phyloP scores from a whole-genome alignment of 2,888 invertebrate genomes.

The Ecliptopera silaceata region DNA sequence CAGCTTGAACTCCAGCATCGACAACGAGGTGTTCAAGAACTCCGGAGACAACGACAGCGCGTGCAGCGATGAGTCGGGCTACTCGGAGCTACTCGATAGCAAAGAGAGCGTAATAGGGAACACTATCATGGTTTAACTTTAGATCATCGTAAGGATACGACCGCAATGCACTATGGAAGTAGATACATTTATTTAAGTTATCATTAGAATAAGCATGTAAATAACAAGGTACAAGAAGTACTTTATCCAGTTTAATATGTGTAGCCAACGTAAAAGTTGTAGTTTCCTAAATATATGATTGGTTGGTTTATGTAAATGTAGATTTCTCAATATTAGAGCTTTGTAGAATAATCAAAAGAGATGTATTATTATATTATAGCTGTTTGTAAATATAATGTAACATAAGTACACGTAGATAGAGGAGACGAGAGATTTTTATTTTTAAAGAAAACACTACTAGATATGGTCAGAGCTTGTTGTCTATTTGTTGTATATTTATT shows the following conservation, averaged over 20 bases:
- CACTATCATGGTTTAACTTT: conserved; percentile 70
- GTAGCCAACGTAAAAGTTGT: conserved; percentile 13
- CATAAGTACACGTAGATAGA: conserved; percentile 46
- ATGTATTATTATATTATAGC: conserved; percentile 59
- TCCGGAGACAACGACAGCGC: conserved; percentile 89
- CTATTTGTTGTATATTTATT: conserved; percentile 43
- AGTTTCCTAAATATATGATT: conserved; percentile 19
- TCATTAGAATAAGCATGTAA: conserved; percentile 45
- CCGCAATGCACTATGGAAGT: conserved; percentile 32
- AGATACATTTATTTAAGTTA: conserved; percentile 29
- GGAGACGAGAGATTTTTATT: conserved; percentile 56
- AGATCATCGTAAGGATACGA: conserved; percentile 7
- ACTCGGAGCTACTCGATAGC: conserved; percentile 89
- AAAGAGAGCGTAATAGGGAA: conserved; percentile 77
- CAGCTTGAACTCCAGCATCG: conserved; percentile 67
- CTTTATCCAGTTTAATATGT: conserved; percentile 50
- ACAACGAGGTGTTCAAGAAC: conserved; percentile 77
- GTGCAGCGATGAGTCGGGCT: conserved; percentile 95
- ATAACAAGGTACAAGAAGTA: conserved; percentile 59
- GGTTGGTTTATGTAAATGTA: conserved; percentile 20
- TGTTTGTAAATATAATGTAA: conserved; percentile 69
- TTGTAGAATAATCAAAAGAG: conserved; percentile 32
- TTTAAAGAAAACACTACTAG: conserved; percentile 40
- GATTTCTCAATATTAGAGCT: conserved; percentile 18
- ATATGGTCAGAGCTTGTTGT: conserved; percentile 40